These are phyloP conservation scores for Menidia menidia DNA, from an alignment of 2,797 vertebrate species.

Conservation along the genomic window DNA sequence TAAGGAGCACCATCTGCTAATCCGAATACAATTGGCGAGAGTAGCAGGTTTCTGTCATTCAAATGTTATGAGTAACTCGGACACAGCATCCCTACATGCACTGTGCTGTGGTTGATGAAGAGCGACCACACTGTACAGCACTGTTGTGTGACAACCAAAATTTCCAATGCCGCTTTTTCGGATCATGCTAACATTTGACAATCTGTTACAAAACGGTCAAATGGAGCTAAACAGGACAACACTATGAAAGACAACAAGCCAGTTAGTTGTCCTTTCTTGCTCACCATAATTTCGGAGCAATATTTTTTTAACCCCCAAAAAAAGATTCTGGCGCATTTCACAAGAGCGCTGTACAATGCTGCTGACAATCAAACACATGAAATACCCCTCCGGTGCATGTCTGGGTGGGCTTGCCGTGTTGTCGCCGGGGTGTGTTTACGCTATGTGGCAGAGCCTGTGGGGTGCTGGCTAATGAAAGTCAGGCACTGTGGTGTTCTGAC, in stretches of 20 bases:
- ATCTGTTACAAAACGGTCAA: constrained; percentile 5
- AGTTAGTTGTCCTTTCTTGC: not conserved
- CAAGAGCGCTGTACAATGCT: constrained; percentile 21
- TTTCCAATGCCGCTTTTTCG: constrained; percentile 5
- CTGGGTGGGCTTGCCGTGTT: constrained; percentile 29
- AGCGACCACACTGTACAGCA: constrained; percentile 10
- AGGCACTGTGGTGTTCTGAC: constrained; percentile 67
- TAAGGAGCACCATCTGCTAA: constrained; percentile 21
- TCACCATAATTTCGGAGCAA: too few species aligned
- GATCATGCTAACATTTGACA: constrained; percentile 7
- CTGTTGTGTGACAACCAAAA: constrained; percentile 6
- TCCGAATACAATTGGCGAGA: constrained; percentile 4
- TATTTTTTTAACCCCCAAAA: not conserved
- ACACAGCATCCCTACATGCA: not conserved
- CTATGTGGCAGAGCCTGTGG: constrained; percentile 66
- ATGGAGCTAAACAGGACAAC: not conserved
- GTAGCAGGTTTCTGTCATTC: constrained; percentile 9
- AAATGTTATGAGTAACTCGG: constrained; percentile 3
- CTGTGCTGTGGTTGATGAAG: constrained; percentile 4
- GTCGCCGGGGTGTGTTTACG: constrained; percentile 56
- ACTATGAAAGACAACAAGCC: too few species aligned
- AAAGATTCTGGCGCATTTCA: constrained; percentile 8
- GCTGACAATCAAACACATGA: constrained; percentile 24
- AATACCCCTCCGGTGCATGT: constrained; percentile 31
- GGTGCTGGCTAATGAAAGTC: constrained; percentile 77